Percentiles rank a stretch among this genome's conserved stretches.
Conservation (phyloP, 1,140 invertebrate genomes). For the Meloidogyne chitwoodi region DNA sequence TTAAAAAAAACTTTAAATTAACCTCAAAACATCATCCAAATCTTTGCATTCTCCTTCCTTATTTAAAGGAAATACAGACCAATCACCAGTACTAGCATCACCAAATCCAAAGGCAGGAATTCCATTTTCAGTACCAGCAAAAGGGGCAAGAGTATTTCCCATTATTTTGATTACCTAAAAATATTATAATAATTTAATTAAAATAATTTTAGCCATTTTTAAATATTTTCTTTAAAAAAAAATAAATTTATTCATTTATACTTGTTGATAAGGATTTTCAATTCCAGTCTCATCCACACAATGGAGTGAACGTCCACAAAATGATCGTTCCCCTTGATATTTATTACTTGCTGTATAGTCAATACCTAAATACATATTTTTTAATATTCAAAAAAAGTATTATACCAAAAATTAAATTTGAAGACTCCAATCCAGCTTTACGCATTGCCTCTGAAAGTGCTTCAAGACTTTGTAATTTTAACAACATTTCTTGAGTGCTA, state of each 20-base stretch:
- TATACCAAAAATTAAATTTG: constrained; percentile 56
- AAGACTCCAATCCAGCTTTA: constrained; percentile 54
- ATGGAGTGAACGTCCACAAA: constrained; percentile 62
- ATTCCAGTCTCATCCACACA: constrained; percentile 50
- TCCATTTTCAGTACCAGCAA: constrained; percentile 59
- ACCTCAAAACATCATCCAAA: constrained; percentile 62
- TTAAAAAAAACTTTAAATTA: constrained; percentile 2
- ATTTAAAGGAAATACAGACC: constrained; percentile 62
- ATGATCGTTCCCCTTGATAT: constrained; percentile 65
- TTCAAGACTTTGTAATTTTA: constrained; percentile 50
- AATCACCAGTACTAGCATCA: constrained; percentile 61
- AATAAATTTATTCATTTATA: background rate
- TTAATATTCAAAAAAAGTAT: background rate
- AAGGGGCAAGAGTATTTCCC: constrained; percentile 63
- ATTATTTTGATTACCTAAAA: constrained; percentile 60
- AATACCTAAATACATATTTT: constrained; percentile 60
- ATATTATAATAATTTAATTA: background rate
- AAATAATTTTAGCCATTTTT: too few relatives aligned
- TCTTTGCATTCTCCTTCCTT: constrained; percentile 59
- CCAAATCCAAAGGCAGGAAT: constrained; percentile 65
- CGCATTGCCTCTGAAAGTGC: constrained; percentile 53
- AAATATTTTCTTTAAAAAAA: too few relatives aligned
- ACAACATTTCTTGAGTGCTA: constrained; percentile 54
- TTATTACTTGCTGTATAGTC: constrained; percentile 66
- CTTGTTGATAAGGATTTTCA: constrained; percentile 60